Conservation (phyloP, 2,113 vertebrate genomes). For the Scomber japonicus region DNA sequence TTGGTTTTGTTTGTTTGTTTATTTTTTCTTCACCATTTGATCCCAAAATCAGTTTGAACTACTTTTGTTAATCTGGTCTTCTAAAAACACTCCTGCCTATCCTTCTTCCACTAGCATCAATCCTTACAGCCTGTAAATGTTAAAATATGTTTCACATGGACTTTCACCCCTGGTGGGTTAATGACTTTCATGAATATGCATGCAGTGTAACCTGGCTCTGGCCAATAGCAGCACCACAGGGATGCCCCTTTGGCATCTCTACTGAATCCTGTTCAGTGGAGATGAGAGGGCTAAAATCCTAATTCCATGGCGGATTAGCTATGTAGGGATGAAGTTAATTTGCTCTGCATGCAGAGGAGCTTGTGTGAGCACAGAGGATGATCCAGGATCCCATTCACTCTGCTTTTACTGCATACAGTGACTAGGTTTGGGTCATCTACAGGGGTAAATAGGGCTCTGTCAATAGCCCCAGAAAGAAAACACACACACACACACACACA, state of each 20-base stretch:
- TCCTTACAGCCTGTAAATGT: too few species aligned
- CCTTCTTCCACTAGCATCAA: too few species aligned
- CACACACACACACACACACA: constrained; percentile 5
- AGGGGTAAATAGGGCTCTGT: constrained; percentile 24
- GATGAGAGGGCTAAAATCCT: constrained; percentile 68
- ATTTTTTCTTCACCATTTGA: too few species aligned
- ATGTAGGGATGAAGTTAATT: constrained; percentile 76
- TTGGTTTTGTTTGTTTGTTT: too few species aligned
- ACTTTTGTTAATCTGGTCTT: too few species aligned
- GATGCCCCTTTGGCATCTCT: constrained; percentile 37
- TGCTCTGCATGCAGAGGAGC: constrained; percentile 71
- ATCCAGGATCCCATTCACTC: constrained; percentile 68
- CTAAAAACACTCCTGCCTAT: too few species aligned
- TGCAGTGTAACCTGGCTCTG: constrained; percentile 1
- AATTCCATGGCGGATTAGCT: constrained; percentile 76
- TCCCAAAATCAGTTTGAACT: too few species aligned
- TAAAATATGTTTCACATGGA: too few species aligned
- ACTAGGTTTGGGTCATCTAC: constrained; percentile 29
- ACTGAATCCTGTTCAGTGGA: constrained; percentile 39
- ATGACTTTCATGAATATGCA: neutral
- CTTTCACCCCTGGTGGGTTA: neutral
- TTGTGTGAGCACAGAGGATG: constrained; percentile 67
- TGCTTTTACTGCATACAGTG: constrained; percentile 12
- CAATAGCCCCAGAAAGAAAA: neutral
- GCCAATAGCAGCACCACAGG: constrained; percentile 25